Evolutionary conservation across 2,113 vertebrate species (phyloP).

Genomic region (Lates calcarifer): DNA sequence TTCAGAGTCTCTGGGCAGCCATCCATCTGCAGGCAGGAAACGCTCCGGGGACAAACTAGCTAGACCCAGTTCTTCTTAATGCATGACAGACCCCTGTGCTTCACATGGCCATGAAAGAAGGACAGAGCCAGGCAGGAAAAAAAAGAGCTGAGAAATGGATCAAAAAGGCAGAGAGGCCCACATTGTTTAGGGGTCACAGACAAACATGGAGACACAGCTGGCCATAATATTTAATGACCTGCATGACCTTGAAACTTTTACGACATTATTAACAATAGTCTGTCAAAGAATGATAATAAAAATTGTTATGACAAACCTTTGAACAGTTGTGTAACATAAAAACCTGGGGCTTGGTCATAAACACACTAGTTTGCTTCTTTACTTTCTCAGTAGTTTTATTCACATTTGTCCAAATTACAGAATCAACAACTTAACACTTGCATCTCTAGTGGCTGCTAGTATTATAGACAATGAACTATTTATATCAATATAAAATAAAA

Average conservation of each 20-base stretch:
- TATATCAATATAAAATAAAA: too few species aligned
- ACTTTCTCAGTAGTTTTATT: too few species aligned
- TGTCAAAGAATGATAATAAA: not conserved
- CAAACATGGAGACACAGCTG: constrained; percentile 9
- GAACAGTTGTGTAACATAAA: not conserved
- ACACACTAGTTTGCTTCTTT: not conserved
- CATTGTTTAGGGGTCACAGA: constrained; percentile 17
- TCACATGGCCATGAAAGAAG: constrained; percentile 33
- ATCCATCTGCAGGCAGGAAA: constrained; percentile 75
- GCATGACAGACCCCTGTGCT: constrained; percentile 66
- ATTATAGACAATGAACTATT: too few species aligned
- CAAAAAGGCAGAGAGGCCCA: constrained; percentile 24
- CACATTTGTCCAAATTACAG: not conserved
- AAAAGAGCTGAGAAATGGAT: constrained; percentile 25
- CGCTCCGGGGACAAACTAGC: constrained; percentile 56
- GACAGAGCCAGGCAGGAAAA: not conserved
- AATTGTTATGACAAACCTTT: not conserved
- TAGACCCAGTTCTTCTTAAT: constrained; percentile 66
- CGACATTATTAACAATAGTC: constrained; percentile 4
- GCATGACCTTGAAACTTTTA: constrained; percentile 13
- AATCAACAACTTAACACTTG: not conserved
- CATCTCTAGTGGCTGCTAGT: too few species aligned
- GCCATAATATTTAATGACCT: constrained; percentile 29
- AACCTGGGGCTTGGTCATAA: not conserved
- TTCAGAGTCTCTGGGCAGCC: constrained; percentile 58